These are phyloP conservation scores for Nomada flava DNA, from an alignment of 2,888 invertebrate species.

Conservation along the genomic window DNA sequence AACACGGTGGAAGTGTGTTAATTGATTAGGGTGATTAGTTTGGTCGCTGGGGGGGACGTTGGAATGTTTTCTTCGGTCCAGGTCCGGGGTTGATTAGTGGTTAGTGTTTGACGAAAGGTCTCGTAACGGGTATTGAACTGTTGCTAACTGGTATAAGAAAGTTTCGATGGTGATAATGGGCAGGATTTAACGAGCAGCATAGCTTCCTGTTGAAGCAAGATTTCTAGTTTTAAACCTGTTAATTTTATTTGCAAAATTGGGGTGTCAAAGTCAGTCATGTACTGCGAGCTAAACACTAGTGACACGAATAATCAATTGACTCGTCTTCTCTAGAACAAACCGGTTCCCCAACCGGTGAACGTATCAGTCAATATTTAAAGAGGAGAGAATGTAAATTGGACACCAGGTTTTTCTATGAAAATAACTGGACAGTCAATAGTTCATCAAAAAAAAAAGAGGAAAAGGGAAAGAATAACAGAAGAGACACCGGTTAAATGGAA, in stretches of 20 bases:
- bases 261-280: too few relatives aligned
- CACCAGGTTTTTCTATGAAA: neutral
- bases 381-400: neutral
- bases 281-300: too few relatives aligned
- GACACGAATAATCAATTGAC: too few relatives aligned
- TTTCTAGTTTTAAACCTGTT: too few relatives aligned
- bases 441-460: neutral
- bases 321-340: too few relatives aligned
- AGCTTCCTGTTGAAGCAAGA: neutral
- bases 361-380: neutral
- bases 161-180: neutral
- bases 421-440: neutral
- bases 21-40: constrained; percentile 27
- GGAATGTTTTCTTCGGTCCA: neutral
- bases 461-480: constrained; percentile 10
- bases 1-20: neutral
- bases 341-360: neutral
- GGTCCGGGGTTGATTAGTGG: neutral
- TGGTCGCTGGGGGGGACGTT: neutral
- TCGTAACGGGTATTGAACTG: too few relatives aligned
- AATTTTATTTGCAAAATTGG: too few relatives aligned
- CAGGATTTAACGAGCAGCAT: neutral
- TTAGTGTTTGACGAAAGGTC: neutral
- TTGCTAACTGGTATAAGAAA: neutral
- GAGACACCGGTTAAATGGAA: constrained; percentile 17